These are phyloP conservation scores for Struthio camelus DNA, from an alignment of 2,113 vertebrate genomes.

Conservation along the genomic window DNA sequence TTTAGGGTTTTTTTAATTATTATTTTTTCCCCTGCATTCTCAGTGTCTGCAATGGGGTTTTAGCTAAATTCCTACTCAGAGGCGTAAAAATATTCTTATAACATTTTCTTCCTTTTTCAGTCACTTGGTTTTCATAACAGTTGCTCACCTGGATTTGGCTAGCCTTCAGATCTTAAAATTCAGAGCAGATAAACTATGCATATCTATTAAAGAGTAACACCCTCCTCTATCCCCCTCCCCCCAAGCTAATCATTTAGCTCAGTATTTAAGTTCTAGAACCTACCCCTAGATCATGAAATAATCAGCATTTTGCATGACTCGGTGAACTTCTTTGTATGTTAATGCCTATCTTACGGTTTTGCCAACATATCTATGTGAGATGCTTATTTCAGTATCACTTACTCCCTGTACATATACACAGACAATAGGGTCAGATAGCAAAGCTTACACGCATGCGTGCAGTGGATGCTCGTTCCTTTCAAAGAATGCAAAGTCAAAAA, in stretches of 20 bases:
- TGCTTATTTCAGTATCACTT: not conserved
- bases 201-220: not conserved
- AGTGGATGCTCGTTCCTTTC: not conserved
- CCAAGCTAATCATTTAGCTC: not conserved
- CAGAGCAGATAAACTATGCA: not conserved
- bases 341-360: not conserved
- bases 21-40: not conserved
- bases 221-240: accelerated
- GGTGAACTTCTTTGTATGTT: not conserved
- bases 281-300: not conserved
- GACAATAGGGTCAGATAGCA: not conserved
- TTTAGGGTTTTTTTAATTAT: not conserved
- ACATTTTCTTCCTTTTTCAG: not conserved
- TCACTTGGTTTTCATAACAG: not conserved
- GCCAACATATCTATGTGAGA: not conserved
- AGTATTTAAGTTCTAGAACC: not conserved
- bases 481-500: not conserved
- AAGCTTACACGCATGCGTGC: not conserved
- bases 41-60: not conserved
- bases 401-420: not conserved
- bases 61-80: not conserved
- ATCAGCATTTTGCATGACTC: not conserved
- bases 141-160: not conserved
- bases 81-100: not conserved
- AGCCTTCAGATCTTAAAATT: not conserved